Base-by-base conservation (phyloP, 2,888 invertebrate genomes). In the Plagodis dolabraria region DNA sequence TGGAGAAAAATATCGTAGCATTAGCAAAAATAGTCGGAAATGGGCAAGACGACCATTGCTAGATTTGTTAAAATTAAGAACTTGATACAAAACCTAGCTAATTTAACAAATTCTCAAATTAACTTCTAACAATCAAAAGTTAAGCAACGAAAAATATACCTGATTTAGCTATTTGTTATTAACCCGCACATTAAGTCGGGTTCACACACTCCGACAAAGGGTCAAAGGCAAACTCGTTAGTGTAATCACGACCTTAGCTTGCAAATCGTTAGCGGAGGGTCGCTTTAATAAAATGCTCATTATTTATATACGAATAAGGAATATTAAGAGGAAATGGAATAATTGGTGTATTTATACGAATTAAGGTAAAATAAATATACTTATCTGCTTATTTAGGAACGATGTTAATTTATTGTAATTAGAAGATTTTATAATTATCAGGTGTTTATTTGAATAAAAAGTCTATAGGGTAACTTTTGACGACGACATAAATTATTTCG, bases 221-320 rank as follows among this genome's bases (percentile, higher is more conserved):
- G 53, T 49, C 46, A 33, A 43, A 58, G 8, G 46, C 42, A 40
- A 57, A 42, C 48, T 53, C 38, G 48, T 59, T 53, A 50, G 47
- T 47, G 40, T 47, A 47, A 53, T 53, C 49, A 49, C 22, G 58
- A 40, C 53, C 46, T 48, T 43, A 43, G 43, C 6, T 43, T 43
- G 12, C 12, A 8, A 43, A 43, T 12, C 43, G 12, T 43, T 43
- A 43, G 43, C 43, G 33, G 2, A 45, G 48, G 38, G 49, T 51
- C n/a, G 22, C 7, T 33, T 6, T 46, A 47, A 47, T 47, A 11
- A 44, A 47, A 53, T 33, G 34, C 46, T 51, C 35, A 46, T 53
- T 47, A 53, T 33, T 40, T 53, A 51, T 50, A 12, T 52, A 49
- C 10, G 33, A 8, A 5, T 42, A n/a, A 1, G 1, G 33, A 11